Evolutionary conservation across 2,888 invertebrate genomes (phyloP).

Genomic region (Ophioninae sp.): DNA sequence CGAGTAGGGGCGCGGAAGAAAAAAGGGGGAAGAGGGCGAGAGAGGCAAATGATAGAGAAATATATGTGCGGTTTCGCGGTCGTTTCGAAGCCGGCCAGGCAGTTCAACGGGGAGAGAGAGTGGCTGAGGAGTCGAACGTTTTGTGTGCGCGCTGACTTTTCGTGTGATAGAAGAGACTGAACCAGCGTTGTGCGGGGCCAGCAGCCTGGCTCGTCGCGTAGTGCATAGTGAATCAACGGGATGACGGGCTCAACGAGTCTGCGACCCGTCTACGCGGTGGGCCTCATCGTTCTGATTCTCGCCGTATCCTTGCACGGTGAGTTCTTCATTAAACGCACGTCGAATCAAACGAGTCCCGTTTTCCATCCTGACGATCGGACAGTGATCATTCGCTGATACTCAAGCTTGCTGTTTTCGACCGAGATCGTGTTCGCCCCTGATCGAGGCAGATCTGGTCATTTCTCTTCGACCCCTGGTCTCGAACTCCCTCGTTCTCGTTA

Average conservation of each 20-base stretch:
- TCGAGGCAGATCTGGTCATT: neutral
- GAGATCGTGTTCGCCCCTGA: neutral
- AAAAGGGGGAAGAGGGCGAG: slow-evolving; percentile 36
- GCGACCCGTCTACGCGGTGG: slow-evolving; percentile 83
- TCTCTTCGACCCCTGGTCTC: neutral
- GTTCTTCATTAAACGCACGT: slow-evolving; percentile 68
- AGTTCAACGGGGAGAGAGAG: slow-evolving; percentile 75
- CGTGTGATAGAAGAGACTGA: slow-evolving; percentile 74
- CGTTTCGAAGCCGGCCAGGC: slow-evolving; percentile 71
- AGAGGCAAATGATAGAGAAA: slow-evolving; percentile 45
- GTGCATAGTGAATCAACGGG: slow-evolving; percentile 82
- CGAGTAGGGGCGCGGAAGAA: slow-evolving; percentile 27
- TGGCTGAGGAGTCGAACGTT: slow-evolving; percentile 72
- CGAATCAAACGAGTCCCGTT: neutral
- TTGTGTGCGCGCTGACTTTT: slow-evolving; percentile 68
- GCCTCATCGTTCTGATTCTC: slow-evolving; percentile 82
- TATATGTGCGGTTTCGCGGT: slow-evolving; percentile 70
- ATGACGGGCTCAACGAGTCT: slow-evolving; percentile 84
- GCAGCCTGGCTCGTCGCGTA: slow-evolving; percentile 78
- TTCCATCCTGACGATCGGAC: neutral
- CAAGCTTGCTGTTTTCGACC: neutral
- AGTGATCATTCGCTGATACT: neutral
- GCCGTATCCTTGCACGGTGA: slow-evolving; percentile 84
- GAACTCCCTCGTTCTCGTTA: neutral
- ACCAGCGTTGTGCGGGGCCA: slow-evolving; percentile 65